Evolutionary conservation across 2,888 invertebrate genomes (phyloP), one percentile per base, ranked within the genome.

Genomic region (Invenusta paracnida): DNA sequence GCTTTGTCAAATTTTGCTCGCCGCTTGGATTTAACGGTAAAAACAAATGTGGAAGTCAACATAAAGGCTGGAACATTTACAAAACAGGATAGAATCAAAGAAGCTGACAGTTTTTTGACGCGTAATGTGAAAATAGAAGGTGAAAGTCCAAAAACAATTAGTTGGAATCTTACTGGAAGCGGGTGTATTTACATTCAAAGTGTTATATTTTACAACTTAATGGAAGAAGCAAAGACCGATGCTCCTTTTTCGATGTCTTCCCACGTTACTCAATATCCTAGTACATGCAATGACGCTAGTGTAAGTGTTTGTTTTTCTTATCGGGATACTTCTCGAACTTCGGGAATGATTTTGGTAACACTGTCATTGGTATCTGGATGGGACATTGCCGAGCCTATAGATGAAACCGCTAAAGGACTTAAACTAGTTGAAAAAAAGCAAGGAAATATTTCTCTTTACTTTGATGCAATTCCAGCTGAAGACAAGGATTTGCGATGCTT

Each of bases 1-100:
- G 89, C 89, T 25, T 84, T 89, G 30, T 89, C 88, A n/a, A 83
- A 87, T 67, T 87, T 89, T 85, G 81, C 84, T 2, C 17, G 73
- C 23, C 73, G 73, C 5, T 23, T 73, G 2, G 73, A 73, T 25
- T n/a, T 73, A 23, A n/a, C 73, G 23, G 23, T 23, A 23, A 73
- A 73, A 23, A 73, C 73, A 13, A 23, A 73, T 25, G 23, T 73
- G 2, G 27, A 73, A 73, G 25, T 73, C 25, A 73, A 23, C 27
- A 73, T 73, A n/a, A 5, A 73, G 23, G 73, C 73, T 13, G 73
- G 73, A 73, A 23, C 73, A 25, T 73, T 73, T 73, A n/a, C 73
- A 73, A 73, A 73, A 73, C 73, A 73, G 27, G 73, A 73, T 73
- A 2, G 23, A n/a, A 73, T 73, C 27, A 5, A 25, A 73, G 17